Percentiles rank a stretch among this genome's conserved stretches.
Evolutionary conservation across 2,888 invertebrate species (phyloP).

Genomic region (Ephialtes manifestator): DNA sequence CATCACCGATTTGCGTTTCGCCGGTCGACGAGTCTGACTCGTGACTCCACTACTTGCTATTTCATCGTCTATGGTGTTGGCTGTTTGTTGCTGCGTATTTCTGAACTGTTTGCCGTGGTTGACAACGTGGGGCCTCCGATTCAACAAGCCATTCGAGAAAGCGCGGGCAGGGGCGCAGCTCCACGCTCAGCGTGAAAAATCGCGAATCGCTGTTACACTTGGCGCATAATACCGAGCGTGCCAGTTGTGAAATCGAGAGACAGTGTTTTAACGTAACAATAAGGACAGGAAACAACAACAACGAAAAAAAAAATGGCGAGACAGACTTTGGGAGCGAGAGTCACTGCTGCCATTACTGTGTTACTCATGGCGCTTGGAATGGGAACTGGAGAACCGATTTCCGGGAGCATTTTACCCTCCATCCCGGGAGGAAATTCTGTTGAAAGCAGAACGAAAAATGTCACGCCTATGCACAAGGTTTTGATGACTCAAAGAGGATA

Average conservation of each 20-base stretch:
- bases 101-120: neutral
- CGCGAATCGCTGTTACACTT: constrained; percentile 16
- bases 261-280: constrained; percentile 25
- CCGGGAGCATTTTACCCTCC: neutral
- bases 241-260: constrained; percentile 29
- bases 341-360: neutral
- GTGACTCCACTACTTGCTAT: neutral
- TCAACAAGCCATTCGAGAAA: neutral
- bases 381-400: constrained; percentile 20
- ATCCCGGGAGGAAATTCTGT: constrained; percentile 5
- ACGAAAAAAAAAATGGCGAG: constrained; percentile 52
- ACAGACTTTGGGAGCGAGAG: constrained; percentile 3
- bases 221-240: constrained; percentile 22
- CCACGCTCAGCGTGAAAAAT: constrained; percentile 15
- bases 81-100: neutral
- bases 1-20: constrained; percentile 44
- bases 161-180: neutral
- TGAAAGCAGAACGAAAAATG: constrained; percentile 27
- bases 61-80: neutral
- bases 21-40: neutral
- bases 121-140: constrained; percentile 13
- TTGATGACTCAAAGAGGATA: constrained; percentile 90
- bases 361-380: constrained; percentile 14
- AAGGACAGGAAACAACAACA: neutral
- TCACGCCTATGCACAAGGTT: constrained; percentile 87